A percentile compares a stretch with the other conserved stretches of the same genome.
phyloP scores from a whole-genome alignment of 1,140 invertebrate genomes.

The Philopotamus ludificatus region DNA sequence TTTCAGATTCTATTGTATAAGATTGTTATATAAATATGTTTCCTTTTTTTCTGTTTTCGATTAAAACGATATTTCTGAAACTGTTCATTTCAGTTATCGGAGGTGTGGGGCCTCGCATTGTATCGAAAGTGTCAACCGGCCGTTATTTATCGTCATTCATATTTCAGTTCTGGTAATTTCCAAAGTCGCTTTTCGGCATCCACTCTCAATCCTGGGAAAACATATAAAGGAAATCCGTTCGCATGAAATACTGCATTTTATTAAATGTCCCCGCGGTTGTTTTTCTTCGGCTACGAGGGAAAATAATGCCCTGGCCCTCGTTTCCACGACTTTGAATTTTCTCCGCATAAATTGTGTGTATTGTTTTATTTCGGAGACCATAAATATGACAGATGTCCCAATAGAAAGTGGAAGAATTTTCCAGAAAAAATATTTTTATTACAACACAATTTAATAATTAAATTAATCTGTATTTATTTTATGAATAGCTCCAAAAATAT shows the following conservation, averaged over 20 bases:
- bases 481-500: neutral
- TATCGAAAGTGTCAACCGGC: slow-evolving; percentile 14
- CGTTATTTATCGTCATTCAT: slow-evolving; percentile 39
- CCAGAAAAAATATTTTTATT: slow-evolving; percentile 3
- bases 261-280: slow-evolving; percentile 22
- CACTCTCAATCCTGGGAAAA: slow-evolving; percentile 22
- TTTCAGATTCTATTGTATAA: no score
- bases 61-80: no score
- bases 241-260: slow-evolving; percentile 32
- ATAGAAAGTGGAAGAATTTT: neutral
- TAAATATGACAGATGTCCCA: slow-evolving; percentile 1
- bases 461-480: neutral
- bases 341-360: slow-evolving; percentile 20
- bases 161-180: slow-evolving; percentile 38
- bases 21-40: no score
- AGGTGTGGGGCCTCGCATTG: no score
- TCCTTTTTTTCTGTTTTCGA: no score
- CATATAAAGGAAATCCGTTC: slow-evolving; percentile 38
- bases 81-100: no score
- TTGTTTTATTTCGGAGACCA: slow-evolving; percentile 22
- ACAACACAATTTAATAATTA: neutral
- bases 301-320: slow-evolving; percentile 25
- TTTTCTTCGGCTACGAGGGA: slow-evolving; percentile 27
- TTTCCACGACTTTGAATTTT: slow-evolving; percentile 27
- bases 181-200: slow-evolving; percentile 23